These are phyloP conservation scores for Brevimyrus niger DNA, from an alignment of 2,113 vertebrate species.

Conservation along the genomic window DNA sequence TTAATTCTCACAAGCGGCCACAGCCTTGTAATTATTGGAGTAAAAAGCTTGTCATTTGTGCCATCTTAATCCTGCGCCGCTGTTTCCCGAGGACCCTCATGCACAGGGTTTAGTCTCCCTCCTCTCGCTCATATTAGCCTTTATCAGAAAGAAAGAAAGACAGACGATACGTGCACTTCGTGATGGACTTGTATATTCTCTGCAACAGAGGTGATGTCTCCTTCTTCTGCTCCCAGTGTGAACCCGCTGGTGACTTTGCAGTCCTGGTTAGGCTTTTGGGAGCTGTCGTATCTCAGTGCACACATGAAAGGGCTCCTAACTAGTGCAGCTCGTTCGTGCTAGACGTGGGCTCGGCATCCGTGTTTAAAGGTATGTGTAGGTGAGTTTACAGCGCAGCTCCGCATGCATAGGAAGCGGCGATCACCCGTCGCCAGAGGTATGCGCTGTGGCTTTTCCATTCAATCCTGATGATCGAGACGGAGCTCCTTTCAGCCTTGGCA, in stretches of 20 bases:
- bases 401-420: neutral
- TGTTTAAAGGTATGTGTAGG: constrained; percentile 11
- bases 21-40: neutral
- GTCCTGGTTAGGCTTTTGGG: constrained; percentile 15
- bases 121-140: neutral
- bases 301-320: constrained; percentile 57
- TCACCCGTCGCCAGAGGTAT: neutral
- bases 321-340: constrained; percentile 49
- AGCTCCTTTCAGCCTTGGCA: constrained; percentile 8
- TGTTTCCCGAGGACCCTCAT: constrained; percentile 56
- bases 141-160: neutral
- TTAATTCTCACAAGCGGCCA: neutral
- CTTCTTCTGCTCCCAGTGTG: constrained; percentile 22
- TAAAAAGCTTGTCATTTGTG: neutral
- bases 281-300: constrained; percentile 36
- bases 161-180: neutral
- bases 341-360: constrained; percentile 27
- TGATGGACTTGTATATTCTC: constrained; percentile 18
- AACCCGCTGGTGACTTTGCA: constrained; percentile 29
- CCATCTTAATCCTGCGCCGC: constrained; percentile 47
- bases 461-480: neutral
- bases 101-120: neutral
- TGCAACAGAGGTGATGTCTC: constrained; percentile 26
- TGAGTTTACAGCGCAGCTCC: constrained; percentile 15
- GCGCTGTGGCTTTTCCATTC: neutral